Percentiles rank a stretch among this genome's conserved stretches.
Conservation (phyloP, 2,113 vertebrate species). For the Phaethon lepturus region DNA sequence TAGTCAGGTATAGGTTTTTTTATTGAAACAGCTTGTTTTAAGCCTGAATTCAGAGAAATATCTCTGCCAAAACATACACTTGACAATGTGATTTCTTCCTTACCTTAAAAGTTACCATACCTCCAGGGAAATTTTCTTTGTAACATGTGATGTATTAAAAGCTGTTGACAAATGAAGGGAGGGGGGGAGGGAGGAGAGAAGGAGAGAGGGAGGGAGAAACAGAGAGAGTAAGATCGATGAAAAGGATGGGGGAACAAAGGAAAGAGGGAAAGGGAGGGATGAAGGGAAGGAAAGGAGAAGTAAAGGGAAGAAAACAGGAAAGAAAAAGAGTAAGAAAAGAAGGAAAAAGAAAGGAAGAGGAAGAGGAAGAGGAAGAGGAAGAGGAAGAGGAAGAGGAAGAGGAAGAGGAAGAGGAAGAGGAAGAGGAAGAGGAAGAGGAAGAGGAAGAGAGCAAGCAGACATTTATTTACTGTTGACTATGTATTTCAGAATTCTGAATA, state of each 20-base stretch:
- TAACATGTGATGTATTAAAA: neutral
- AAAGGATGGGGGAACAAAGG: neutral
- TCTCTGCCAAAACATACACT: neutral
- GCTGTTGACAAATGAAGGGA: neutral
- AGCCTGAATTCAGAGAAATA: neutral
- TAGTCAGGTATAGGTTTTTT: neutral
- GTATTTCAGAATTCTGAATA: neutral
- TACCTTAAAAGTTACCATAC: neutral
- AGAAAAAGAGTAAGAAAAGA: rapidly evolving
- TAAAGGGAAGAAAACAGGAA: neutral
- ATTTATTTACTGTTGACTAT: neutral
- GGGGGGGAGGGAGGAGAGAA: neutral
- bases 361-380: rapidly evolving
- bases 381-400: rapidly evolving
- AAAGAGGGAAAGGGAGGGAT: neutral
- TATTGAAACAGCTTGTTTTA: neutral
- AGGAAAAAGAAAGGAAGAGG: too few relatives aligned
- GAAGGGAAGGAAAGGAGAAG: neutral
- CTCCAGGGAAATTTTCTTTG: neutral
- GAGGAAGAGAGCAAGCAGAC: rapidly evolving
- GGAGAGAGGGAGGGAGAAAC: neutral
- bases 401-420: rapidly evolving
- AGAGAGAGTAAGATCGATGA: neutral
- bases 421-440: rapidly evolving
- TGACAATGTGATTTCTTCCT: neutral